These are phyloP conservation scores for Hyperoplus lanceolatus DNA, from an alignment of 2,797 vertebrate species.

Conservation along the genomic window DNA sequence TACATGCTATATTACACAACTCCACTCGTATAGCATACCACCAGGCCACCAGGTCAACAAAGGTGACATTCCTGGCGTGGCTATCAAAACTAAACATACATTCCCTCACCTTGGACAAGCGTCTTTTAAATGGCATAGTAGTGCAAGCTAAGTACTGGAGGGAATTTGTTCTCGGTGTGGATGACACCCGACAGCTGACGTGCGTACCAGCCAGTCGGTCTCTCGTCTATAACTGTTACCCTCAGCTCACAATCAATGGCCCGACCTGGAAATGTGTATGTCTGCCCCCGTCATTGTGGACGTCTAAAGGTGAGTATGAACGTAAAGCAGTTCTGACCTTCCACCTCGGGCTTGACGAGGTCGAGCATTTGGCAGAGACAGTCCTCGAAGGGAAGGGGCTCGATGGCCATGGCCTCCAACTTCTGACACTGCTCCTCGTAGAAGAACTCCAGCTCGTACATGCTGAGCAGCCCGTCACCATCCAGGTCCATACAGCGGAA, in stretches of 20 bases:
- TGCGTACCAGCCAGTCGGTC: slow-evolving; percentile 20
- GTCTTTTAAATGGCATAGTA: slow-evolving; percentile 47
- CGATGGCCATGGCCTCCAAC: slow-evolving; percentile 93
- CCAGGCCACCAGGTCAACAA: slow-evolving; percentile 1
- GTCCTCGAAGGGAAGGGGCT: slow-evolving; percentile 95
- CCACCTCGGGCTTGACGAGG: slow-evolving; percentile 90
- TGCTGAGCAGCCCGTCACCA: slow-evolving; percentile 93
- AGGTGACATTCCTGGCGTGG: slow-evolving; percentile 61
- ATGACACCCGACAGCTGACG: slow-evolving; percentile 62
- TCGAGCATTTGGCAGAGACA: slow-evolving; percentile 98
- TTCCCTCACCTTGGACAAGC: slow-evolving; percentile 18
- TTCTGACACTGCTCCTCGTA: slow-evolving; percentile 97
- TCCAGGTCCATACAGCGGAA: slow-evolving; percentile 99
- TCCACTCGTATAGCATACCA: slow-evolving; percentile 13
- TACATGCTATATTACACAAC: slow-evolving; percentile 36
- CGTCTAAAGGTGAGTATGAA: slow-evolving; percentile 26
- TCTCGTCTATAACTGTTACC: slow-evolving; percentile 39
- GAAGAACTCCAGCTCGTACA: slow-evolving; percentile 96
- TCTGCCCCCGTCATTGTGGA: slow-evolving; percentile 17
- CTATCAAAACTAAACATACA: slow-evolving; percentile 54
- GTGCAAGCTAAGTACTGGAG: slow-evolving; percentile 45
- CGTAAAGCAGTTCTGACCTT: slow-evolving; percentile 83
- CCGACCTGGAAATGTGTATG: slow-evolving; percentile 16
- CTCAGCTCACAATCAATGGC: slow-evolving; percentile 46
- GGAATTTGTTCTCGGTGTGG: slow-evolving; percentile 55